Percentiles rank a stretch among this genome's conserved stretches.
Evolutionary conservation across 2,888 invertebrate species (phyloP).

Genomic region (Drosophila borborema): DNA sequence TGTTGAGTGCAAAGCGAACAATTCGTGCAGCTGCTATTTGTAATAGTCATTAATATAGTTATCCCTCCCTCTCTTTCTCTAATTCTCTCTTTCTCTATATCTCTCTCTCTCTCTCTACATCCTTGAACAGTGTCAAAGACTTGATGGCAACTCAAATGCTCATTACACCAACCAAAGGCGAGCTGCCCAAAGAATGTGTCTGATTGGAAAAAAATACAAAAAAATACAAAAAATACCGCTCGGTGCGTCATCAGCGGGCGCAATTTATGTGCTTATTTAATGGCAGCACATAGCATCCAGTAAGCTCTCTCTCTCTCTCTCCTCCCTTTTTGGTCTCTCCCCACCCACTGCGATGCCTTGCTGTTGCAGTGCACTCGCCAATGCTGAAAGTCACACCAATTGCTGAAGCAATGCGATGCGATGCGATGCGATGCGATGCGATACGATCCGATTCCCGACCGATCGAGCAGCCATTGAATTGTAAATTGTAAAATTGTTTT

Average conservation of each 20-base stretch:
- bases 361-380: conserved; percentile 43
- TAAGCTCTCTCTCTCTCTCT: too few relatives aligned
- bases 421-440: conserved; percentile 3
- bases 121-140: conserved; percentile 6
- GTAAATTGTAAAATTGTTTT: conserved; percentile 50
- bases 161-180: conserved; percentile 6
- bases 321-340: neutral
- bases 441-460: conserved; percentile 15
- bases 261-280: conserved; percentile 73
- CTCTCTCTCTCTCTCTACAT: neutral
- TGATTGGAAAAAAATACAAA: conserved; percentile 5
- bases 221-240: conserved; percentile 31
- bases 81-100: neutral
- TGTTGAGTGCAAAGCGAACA: conserved; percentile 10
- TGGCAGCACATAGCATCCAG: conserved; percentile 35
- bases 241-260: conserved; percentile 64
- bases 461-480: conserved; percentile 68
- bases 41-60: conserved; percentile 1
- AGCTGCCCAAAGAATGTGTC: conserved; percentile 48
- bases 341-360: conserved; percentile 46
- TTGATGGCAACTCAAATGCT: neutral
- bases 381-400: conserved; percentile 73
- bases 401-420: conserved; percentile 39
- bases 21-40: conserved; percentile 4
- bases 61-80: neutral